Evolutionary conservation across 2,888 invertebrate genomes (phyloP).

Genomic region (Eudasyphora cyanicolor): DNA sequence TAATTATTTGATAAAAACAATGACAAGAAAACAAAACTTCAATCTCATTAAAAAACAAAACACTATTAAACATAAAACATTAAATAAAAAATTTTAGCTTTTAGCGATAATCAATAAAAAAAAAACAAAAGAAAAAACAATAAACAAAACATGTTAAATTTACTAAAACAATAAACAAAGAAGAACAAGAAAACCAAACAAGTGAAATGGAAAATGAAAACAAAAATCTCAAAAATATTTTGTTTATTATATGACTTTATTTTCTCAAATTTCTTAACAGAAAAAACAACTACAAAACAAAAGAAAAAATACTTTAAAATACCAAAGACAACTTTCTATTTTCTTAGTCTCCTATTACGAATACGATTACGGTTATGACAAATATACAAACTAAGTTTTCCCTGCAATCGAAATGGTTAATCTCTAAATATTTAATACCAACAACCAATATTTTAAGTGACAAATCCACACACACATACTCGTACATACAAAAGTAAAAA

Average conservation of each 20-base stretch:
- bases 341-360: not conserved
- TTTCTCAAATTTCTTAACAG: not conserved
- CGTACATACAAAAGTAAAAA: constrained; percentile 27
- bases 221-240: constrained; percentile 54
- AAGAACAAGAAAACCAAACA: constrained; percentile 57
- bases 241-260: constrained; percentile 68
- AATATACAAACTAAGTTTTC: not conserved
- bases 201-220: constrained; percentile 24
- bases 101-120: constrained; percentile 46
- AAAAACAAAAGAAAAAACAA: constrained; percentile 55
- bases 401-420: not conserved
- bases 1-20: constrained; percentile 31
- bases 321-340: constrained; percentile 5
- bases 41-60: constrained; percentile 47
- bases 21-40: constrained; percentile 67
- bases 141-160: constrained; percentile 28
- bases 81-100: constrained; percentile 55
- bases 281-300: constrained; percentile 22
- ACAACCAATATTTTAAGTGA: not conserved
- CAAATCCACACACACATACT: constrained; percentile 11
- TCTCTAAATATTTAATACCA: not conserved
- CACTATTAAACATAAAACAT: constrained; percentile 41
- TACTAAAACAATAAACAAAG: constrained; percentile 27
- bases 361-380: not conserved
- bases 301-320: not conserved